Conservation (phyloP, 2,797 vertebrate genomes). For the Telmatherina bonti region DNA sequence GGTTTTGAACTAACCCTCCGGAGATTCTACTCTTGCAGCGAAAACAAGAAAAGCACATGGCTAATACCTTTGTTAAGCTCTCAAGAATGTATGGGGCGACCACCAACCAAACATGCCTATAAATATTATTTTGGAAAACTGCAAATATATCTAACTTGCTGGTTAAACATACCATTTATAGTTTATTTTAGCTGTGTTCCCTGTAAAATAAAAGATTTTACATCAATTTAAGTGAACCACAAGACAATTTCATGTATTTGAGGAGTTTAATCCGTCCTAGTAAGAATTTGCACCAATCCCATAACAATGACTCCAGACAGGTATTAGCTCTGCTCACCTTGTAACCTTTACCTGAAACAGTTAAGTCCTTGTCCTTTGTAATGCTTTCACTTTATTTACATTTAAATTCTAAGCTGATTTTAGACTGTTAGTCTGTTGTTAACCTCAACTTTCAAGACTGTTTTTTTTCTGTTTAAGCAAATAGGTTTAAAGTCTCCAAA, state of each 20-base stretch:
- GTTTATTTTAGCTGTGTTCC: too few relatives aligned
- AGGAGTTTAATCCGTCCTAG: slow-evolving; percentile 12
- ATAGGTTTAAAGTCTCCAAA: too few relatives aligned
- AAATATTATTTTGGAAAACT: background rate
- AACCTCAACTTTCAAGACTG: background rate
- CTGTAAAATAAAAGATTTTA: too few relatives aligned
- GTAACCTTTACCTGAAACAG: slow-evolving; percentile 36
- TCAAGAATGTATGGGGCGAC: background rate
- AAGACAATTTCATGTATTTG: background rate
- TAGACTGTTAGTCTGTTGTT: background rate
- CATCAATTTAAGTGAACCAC: background rate
- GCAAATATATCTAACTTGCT: too few relatives aligned
- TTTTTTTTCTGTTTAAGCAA: background rate
- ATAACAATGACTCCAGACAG: slow-evolving; percentile 34
- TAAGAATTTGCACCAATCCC: slow-evolving; percentile 18
- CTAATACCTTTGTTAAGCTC: background rate
- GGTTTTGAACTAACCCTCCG: background rate
- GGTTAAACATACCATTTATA: too few relatives aligned
- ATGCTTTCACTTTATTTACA: slow-evolving; percentile 2
- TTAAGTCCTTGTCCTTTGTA: slow-evolving; percentile 16
- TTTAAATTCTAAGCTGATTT: background rate
- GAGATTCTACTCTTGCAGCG: background rate
- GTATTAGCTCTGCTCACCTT: slow-evolving; percentile 22
- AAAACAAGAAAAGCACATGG: background rate
- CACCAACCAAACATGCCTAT: background rate